Conservation (phyloP, 1,140 invertebrate species). For the Drosophila ironensis region DNA sequence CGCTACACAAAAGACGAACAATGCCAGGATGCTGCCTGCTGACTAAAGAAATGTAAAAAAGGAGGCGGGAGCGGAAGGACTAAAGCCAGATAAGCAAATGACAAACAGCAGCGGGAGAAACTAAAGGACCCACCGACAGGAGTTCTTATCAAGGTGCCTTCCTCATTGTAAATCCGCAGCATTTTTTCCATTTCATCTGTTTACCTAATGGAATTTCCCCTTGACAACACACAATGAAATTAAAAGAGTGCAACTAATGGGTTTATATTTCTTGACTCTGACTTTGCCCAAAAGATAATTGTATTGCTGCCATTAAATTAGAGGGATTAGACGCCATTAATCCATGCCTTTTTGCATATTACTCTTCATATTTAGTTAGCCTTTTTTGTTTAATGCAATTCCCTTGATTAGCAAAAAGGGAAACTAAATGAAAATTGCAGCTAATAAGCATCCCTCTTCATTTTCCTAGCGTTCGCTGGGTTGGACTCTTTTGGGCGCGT, state of each 20-base stretch:
- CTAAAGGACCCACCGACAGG: constrained; percentile 5
- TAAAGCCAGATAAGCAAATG: constrained; percentile 62
- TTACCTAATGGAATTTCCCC: constrained; percentile 32
- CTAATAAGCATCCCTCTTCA: constrained; percentile 20
- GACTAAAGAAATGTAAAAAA: constrained; percentile 7
- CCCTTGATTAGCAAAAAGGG: constrained; percentile 1
- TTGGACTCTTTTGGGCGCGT: not conserved
- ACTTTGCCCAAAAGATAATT: too few species aligned
- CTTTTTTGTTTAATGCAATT: not conserved
- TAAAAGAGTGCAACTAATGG: not conserved
- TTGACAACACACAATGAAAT: constrained; percentile 2
- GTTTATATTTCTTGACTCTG: not conserved
- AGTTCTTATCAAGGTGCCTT: constrained; percentile 8
- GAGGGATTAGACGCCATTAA: too few species aligned
- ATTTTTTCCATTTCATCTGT: constrained; percentile 3
- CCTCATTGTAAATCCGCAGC: not conserved
- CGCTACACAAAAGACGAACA: constrained; percentile 41
- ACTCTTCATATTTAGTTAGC: not conserved
- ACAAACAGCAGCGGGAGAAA: constrained; percentile 56
- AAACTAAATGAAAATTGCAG: constrained; percentile 27
- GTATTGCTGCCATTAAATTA: too few species aligned
- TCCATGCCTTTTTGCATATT: not conserved
- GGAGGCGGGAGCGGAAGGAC: constrained; percentile 17
- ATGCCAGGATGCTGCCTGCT: not conserved
- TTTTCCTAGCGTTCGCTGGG: not conserved